Percentiles rank a stretch among this genome's conserved stretches.
Conservation (phyloP, 2,888 invertebrate species). For the Oscheius sp. region DNA sequence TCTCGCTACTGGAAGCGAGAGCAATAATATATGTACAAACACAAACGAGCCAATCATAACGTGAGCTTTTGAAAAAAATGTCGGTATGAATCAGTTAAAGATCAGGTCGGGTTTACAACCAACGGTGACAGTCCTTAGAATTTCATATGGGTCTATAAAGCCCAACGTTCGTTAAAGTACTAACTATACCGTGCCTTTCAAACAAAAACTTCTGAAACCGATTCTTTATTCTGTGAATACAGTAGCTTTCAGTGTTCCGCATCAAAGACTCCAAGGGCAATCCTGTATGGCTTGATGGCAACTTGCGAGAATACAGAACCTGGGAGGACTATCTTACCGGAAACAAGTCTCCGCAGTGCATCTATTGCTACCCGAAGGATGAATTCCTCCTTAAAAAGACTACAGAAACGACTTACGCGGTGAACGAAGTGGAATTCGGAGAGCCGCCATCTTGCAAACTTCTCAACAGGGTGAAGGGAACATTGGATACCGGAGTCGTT, state of each 20-base stretch:
- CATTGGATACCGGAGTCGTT: not conserved
- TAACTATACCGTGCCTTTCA: no score
- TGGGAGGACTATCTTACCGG: constrained; percentile 9
- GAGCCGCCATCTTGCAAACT: constrained; percentile 21
- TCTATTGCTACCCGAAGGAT: constrained; percentile 20
- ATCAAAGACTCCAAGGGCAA: not conserved
- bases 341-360: constrained; percentile 12
- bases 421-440: constrained; percentile 4
- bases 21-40: no score
- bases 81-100: no score
- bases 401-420: not conserved
- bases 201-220: no score
- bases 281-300: not conserved
- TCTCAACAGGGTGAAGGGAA: not conserved
- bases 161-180: no score
- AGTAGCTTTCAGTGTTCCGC: constrained; percentile 20
- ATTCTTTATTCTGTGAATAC: not conserved
- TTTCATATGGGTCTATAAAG: no score
- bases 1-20: no score
- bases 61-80: no score
- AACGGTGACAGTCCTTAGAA: no score
- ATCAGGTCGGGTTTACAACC: no score
- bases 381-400: constrained; percentile 3
- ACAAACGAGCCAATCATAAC: no score
- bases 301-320: not conserved